These are phyloP conservation scores for Gallinago stenura DNA, from an alignment of 2,797 vertebrate species.

Conservation along the genomic window DNA sequence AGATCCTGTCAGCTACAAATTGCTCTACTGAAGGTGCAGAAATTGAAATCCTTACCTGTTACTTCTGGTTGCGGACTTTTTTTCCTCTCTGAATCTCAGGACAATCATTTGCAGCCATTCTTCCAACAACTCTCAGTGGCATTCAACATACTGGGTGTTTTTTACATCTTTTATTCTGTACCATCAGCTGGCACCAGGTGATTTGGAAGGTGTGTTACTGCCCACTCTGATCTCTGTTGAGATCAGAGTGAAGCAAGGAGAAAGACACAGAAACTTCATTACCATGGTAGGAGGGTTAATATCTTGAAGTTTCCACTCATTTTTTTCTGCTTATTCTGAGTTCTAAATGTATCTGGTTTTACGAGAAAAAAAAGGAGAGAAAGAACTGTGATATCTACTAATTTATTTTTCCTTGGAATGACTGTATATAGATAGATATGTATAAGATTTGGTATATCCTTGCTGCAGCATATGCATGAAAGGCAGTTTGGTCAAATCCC, in stretches of 20 bases:
- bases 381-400: neutral
- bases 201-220: neutral
- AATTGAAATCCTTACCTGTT: slow-evolving; percentile 67
- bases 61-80: neutral
- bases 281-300: neutral
- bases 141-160: slow-evolving; percentile 4
- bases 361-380: neutral
- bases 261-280: neutral
- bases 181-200: neutral
- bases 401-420: neutral
- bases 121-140: neutral
- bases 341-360: neutral
- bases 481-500: neutral
- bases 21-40: slow-evolving; percentile 67
- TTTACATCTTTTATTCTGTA: neutral
- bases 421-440: neutral
- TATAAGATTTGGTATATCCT: neutral
- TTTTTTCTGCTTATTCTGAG: neutral
- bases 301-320: neutral
- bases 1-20: slow-evolving; percentile 71
- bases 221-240: too few species aligned
- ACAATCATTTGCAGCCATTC: slow-evolving; percentile 25
- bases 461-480: neutral
- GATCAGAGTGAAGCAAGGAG: neutral
- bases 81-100: slow-evolving; percentile 15